Evolutionary conservation across 2,113 vertebrate genomes (phyloP), one percentile per base, ranked within the genome.

Genomic region (Chinchilla lanigera): DNA sequence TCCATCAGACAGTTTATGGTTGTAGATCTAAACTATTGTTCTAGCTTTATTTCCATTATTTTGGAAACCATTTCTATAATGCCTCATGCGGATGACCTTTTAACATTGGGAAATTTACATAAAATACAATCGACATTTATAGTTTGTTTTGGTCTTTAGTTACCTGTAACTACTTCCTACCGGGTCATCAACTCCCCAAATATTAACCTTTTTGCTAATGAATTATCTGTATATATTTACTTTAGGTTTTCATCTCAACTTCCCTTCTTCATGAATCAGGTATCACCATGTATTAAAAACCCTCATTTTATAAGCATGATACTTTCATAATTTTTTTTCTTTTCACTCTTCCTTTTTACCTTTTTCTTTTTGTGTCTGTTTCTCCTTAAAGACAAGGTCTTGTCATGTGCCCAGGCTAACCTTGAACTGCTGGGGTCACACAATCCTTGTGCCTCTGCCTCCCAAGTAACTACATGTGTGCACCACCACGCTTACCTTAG

Each of bases 81-180:
- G 52, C 17, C 58, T 78, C 73, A 54, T 80, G 63, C 82, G 9
- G 54, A 38, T 87, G 35, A 38, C 81, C 83, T 90, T 69, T 92
- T 82, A 86, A 89, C 38, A 75, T 83, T 78, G 11, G 87, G 47
- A 61, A 80, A 4, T 61, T 96, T 82, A 77, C 44, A 69, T 90
- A 73, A 85, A 75, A 41, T 54, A 56, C 7, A 90, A 30, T 13
- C 20, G 47, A 8, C 19, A 81, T 65, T 56, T 83, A 58, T 75
- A 44, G n/a, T 81, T 86, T 77, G 35, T 26, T 92, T 95, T 44
- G 19, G 60, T 65, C 35, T 88, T 82, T n/a, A 81, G 30, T 89
- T 92, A 20, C 54, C 19, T 58, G 10, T 67, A 67, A 90, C 54
- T 81, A 52, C 24, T 10, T 58, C 52, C 65, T 91, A 7, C 26